phyloP scores from a whole-genome alignment of 2,113 vertebrate species.

The Monopterus albus region DNA sequence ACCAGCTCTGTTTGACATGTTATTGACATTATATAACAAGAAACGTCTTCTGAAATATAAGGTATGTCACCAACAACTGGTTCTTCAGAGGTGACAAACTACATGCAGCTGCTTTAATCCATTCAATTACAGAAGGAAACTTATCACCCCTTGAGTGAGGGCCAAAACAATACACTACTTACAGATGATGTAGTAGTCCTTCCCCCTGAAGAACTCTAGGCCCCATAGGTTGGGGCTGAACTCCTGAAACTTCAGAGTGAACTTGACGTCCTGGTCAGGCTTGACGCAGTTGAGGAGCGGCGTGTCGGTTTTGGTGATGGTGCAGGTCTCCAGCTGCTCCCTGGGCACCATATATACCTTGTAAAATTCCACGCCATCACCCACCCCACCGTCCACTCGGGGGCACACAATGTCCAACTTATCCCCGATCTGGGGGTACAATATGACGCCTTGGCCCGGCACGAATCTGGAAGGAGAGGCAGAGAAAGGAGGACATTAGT shows the following conservation, averaged over 20 bases:
- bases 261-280: conserved; percentile 99
- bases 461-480: conserved; percentile 87
- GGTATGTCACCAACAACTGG: conserved; percentile 3
- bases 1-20: background rate
- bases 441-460: conserved; percentile 95
- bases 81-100: background rate
- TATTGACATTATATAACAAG: too few relatives aligned
- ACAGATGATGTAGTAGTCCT: conserved; percentile 99
- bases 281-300: conserved; percentile 98
- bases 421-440: conserved; percentile 98
- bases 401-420: conserved; percentile 99
- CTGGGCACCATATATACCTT: conserved; percentile 99
- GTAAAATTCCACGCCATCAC: conserved; percentile 94
- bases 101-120: background rate
- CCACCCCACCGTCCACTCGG: conserved; percentile 91
- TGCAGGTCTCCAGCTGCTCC: conserved; percentile 96
- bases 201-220: conserved; percentile 96
- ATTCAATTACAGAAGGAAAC: background rate
- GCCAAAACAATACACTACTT: conserved; percentile 80
- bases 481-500: background rate
- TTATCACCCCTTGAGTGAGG: background rate
- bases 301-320: conserved; percentile 95
- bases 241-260: conserved; percentile 99
- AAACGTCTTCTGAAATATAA: too few relatives aligned
- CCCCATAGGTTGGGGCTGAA: conserved; percentile 99